phyloP scores from a whole-genome alignment of 2,113 vertebrate species.

The Cynopterus brachyotis region DNA sequence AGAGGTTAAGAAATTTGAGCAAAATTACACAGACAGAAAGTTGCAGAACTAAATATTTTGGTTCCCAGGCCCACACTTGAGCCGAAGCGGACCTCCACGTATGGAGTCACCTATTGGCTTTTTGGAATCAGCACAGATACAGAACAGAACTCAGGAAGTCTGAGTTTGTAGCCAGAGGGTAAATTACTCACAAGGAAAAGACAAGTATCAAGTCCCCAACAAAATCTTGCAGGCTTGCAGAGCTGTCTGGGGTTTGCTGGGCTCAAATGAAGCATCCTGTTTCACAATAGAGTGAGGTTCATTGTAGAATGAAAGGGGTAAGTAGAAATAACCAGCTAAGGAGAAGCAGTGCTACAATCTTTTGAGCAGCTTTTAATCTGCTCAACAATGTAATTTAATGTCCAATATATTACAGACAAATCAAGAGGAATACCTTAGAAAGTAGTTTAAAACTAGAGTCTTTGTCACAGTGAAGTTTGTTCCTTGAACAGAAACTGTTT shows the following conservation, averaged over 20 bases:
- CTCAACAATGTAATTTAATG: background rate
- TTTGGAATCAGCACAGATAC: background rate
- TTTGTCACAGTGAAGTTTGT: background rate
- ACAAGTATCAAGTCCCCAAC: background rate
- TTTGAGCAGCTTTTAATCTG: background rate
- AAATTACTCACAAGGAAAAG: background rate
- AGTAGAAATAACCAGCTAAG: background rate
- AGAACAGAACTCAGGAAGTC: background rate
- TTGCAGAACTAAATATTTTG: background rate
- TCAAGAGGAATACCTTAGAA: background rate
- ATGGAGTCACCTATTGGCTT: rapidly evolving
- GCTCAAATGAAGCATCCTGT: background rate
- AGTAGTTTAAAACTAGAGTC: background rate
- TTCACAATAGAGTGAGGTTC: background rate
- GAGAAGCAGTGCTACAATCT: background rate
- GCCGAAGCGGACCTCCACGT: too few relatives aligned
- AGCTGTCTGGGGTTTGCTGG: background rate
- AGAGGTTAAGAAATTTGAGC: background rate
- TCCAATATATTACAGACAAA: background rate
- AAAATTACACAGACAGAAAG: background rate
- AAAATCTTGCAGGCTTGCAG: background rate
- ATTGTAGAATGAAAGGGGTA: background rate
- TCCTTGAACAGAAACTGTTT: background rate
- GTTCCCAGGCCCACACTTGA: background rate
- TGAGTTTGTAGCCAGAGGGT: background rate